Percentiles rank a stretch among this genome's conserved stretches.
phyloP scores from a whole-genome alignment of 2,113 vertebrate genomes.

The Brachypodius melanocephalos region DNA sequence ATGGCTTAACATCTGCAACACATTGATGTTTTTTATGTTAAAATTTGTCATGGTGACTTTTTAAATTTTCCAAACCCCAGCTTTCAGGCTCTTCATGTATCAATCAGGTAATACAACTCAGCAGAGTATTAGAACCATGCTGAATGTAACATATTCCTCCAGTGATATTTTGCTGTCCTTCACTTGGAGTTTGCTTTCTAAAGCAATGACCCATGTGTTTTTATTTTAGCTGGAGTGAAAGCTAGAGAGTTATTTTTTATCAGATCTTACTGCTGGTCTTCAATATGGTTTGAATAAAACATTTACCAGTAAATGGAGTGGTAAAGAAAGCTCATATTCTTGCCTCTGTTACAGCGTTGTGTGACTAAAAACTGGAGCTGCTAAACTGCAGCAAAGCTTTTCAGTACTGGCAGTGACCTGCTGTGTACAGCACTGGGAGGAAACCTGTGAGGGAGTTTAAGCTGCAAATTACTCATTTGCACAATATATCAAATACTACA shows the following conservation, averaged over 20 bases:
- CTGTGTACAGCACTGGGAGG: background rate
- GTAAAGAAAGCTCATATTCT: background rate
- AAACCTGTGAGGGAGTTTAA: background rate
- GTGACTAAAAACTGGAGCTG: background rate
- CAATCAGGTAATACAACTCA: background rate
- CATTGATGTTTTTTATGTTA: background rate
- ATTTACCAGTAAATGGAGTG: background rate
- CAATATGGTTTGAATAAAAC: background rate
- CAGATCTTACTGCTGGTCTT: background rate
- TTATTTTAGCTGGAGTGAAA: background rate
- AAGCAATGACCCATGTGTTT: rapidly evolving
- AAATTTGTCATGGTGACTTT: background rate
- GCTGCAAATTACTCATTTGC: background rate
- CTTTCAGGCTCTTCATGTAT: background rate
- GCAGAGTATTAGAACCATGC: background rate
- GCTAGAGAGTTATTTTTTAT: background rate
- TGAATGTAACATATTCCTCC: background rate
- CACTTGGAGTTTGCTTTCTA: background rate
- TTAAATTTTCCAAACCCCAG: background rate
- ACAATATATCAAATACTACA: background rate
- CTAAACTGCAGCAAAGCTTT: background rate
- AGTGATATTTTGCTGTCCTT: background rate
- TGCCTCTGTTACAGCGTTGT: rapidly evolving
- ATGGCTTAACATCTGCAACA: background rate
- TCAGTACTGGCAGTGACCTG: background rate